Evolutionary conservation across 2,888 invertebrate genomes (phyloP).

Genomic region (Hymenopus coronatus): DNA sequence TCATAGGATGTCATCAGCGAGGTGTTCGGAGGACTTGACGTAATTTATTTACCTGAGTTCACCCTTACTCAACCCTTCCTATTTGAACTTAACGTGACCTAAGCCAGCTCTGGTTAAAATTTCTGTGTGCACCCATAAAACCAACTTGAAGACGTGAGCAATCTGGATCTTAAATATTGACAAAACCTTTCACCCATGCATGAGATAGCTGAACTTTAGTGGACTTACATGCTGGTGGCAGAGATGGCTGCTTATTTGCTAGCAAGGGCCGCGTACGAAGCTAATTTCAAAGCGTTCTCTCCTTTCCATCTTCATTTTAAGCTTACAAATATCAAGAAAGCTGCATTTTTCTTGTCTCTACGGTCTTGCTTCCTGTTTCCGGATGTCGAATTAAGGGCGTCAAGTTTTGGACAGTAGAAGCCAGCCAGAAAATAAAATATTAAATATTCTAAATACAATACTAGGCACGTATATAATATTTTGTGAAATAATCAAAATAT

Average conservation of each 20-base stretch:
- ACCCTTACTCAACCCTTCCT: neutral
- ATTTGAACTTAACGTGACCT: neutral
- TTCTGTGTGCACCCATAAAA: neutral
- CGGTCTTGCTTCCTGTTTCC: too few relatives aligned
- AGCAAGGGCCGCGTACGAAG: neutral
- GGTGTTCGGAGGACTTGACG: neutral
- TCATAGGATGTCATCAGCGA: neutral
- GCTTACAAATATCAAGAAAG: neutral
- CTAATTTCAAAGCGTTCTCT: neutral
- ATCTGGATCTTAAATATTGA: conserved; percentile 17
- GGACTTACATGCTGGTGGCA: neutral
- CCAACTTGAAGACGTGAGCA: neutral
- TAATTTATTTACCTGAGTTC: neutral
- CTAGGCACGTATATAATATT: too few relatives aligned
- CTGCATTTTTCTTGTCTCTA: too few relatives aligned
- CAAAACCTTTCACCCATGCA: neutral
- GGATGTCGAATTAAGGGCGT: too few relatives aligned
- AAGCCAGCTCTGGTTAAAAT: neutral
- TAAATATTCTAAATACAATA: too few relatives aligned
- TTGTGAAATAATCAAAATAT: too few relatives aligned
- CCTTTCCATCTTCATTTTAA: neutral
- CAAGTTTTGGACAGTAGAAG: too few relatives aligned
- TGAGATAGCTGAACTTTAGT: conserved; percentile 3
- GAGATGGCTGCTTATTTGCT: neutral
- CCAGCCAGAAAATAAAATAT: too few relatives aligned